These are phyloP conservation scores for Phortica magna DNA, from an alignment of 2,888 invertebrate species.

Conservation along the genomic window DNA sequence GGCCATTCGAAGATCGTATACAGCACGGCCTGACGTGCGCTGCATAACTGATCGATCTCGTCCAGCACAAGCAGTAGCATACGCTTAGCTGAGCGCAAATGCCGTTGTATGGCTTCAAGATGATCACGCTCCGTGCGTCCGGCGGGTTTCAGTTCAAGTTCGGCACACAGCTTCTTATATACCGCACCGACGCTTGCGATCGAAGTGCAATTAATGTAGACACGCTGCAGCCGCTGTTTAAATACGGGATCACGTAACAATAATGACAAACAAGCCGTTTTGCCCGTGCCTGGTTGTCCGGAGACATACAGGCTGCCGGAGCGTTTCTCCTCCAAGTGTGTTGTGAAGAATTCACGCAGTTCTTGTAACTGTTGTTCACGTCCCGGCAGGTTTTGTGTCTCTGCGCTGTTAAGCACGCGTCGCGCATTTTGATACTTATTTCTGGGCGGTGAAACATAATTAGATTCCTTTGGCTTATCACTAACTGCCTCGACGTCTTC, in stretches of 20 bases:
- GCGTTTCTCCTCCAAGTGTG: constrained; percentile 82
- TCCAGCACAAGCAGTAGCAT: constrained; percentile 92
- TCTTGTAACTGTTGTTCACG: constrained; percentile 87
- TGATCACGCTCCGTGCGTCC: constrained; percentile 84
- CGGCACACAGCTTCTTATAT: constrained; percentile 87
- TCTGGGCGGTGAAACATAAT: constrained; percentile 44
- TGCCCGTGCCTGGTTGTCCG: constrained; percentile 97
- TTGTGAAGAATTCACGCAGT: constrained; percentile 84
- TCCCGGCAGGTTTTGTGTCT: constrained; percentile 82
- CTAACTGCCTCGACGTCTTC: constrained; percentile 11
- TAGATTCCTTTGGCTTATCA: constrained; percentile 21
- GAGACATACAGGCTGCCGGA: constrained; percentile 95
- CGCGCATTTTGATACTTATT: constrained; percentile 77
- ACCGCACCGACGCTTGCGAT: constrained; percentile 90
- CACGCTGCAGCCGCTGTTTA: constrained; percentile 79
- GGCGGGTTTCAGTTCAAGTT: constrained; percentile 81
- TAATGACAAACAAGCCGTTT: constrained; percentile 91
- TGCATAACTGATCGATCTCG: constrained; percentile 96
- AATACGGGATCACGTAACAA: constrained; percentile 83
- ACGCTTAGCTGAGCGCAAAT: constrained; percentile 82
- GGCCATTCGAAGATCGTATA: constrained; percentile 98
- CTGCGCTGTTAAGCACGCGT: constrained; percentile 75
- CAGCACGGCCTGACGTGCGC: constrained; percentile 88
- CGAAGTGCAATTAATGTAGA: constrained; percentile 91
- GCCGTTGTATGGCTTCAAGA: constrained; percentile 84